Base-by-base conservation (phyloP, 1,140 invertebrate species). In the Eupeodes corollae region DNA sequence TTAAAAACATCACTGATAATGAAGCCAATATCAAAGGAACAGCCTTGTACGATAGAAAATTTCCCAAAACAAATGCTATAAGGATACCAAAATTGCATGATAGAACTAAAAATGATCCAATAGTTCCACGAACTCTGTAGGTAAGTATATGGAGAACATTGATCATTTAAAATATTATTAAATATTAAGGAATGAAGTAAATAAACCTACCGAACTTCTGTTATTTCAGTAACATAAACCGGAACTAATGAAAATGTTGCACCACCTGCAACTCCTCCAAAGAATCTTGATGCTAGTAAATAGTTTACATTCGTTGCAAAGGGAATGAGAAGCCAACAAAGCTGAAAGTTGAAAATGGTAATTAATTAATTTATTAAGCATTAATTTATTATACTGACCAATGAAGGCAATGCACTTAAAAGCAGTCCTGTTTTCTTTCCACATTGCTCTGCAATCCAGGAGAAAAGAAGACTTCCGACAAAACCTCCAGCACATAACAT, bases 61-160 rank as follows among this genome's bases (percentile, higher is more conserved):
- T 70, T 5, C 74, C 75, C 6, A 72, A 58, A 9, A 72, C 51
- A 57, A 75, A 77, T 12, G 72, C 71, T 42, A 71, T 18, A 9
- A 75, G 52, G 39, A 76, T 69, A 0, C 75, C 75, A 6, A 70
- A 41, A 54, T 76, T 76, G 52, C 73, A 70, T 0, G 68, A 63
- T 0, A 75, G 58, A 47, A 76, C 69, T 52, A 75, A 57, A 1
- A 75, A 59, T 8, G 74, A 75, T 1, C 75, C 73, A 13, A 77
- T 55, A 0, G 66, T 64, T 1, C 75, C 75, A 1, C 75, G 64
- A 26, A 67, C 50, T 13, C 65, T 67, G 13, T 0, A 11, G 37
- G 26, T n/a, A n/a, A n/a, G n/a, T n/a, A n/a, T n/a, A n/a, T n/a
- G n/a, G 14, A 15, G 37, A 16, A 1, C 31, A 11, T n/a, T 49